phyloP scores from a whole-genome alignment of 2,113 vertebrate species.

The Pontoporia blainvillei region DNA sequence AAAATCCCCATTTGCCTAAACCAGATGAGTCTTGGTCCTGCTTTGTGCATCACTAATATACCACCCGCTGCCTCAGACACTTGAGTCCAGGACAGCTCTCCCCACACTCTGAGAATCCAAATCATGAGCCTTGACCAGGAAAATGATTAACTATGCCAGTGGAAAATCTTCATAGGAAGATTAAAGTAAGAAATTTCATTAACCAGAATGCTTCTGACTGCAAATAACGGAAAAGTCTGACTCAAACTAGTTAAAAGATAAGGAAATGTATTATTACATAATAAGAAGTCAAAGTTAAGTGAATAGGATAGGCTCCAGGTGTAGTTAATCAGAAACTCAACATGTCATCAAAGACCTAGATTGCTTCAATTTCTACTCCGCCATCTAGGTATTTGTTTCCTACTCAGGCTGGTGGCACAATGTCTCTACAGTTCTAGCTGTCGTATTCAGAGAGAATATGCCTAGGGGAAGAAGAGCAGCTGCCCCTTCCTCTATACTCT shows the following conservation, averaged over 20 bases:
- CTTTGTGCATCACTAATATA: neutral
- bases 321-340: conserved; percentile 12
- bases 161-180: neutral
- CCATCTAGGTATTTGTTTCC: neutral
- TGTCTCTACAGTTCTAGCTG: neutral
- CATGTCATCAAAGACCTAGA: neutral
- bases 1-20: neutral
- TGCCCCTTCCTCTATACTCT: neutral
- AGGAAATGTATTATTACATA: neutral
- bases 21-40: neutral
- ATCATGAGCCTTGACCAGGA: neutral
- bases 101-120: neutral
- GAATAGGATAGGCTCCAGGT: neutral
- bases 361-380: neutral
- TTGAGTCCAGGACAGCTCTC: neutral
- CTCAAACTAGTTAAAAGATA: neutral
- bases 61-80: neutral
- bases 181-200: neutral
- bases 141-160: neutral
- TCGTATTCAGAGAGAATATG: neutral
- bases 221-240: neutral
- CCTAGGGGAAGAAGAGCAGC: neutral
- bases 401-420: neutral
- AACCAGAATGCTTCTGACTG: neutral
- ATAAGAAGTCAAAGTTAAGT: neutral